These are phyloP conservation scores for Cephalotes varians DNA, from an alignment of 2,888 invertebrate species.

Conservation along the genomic window DNA sequence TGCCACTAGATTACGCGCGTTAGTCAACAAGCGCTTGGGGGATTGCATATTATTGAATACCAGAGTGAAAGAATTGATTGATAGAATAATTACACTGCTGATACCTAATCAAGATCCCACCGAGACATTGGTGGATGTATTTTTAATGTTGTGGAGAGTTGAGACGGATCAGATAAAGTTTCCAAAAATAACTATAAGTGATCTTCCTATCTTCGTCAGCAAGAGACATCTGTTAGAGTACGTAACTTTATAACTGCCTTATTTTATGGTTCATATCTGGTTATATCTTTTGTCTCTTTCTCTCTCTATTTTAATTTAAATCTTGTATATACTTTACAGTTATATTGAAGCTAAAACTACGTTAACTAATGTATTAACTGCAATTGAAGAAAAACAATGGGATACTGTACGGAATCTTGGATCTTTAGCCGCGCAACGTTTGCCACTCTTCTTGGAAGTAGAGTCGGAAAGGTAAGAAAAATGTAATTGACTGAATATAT, in stretches of 20 bases:
- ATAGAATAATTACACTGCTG: constrained; percentile 78
- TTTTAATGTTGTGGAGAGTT: constrained; percentile 74
- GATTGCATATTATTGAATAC: constrained; percentile 75
- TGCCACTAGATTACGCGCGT: constrained; percentile 61
- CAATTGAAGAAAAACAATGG: constrained; percentile 78
- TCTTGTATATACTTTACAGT: constrained; percentile 63
- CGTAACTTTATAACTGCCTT: constrained; percentile 29
- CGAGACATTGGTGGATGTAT: constrained; percentile 73
- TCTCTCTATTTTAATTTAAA: constrained; percentile 21
- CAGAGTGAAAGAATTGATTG: constrained; percentile 70
- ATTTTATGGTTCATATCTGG: not conserved
- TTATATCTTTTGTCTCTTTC: not conserved
- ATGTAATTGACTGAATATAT: not conserved
- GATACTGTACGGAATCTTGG: constrained; percentile 71
- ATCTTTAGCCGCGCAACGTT: constrained; percentile 69
- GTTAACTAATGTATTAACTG: constrained; percentile 60
- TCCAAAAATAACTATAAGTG: constrained; percentile 70
- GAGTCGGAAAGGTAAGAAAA: constrained; percentile 59
- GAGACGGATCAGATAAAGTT: constrained; percentile 73
- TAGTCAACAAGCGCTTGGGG: constrained; percentile 66
- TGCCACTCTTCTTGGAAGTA: constrained; percentile 56
- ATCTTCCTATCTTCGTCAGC: constrained; percentile 80
- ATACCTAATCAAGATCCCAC: constrained; percentile 77
- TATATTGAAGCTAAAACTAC: constrained; percentile 74
- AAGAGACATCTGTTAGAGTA: constrained; percentile 76